Evolutionary conservation across 2,113 vertebrate genomes (phyloP).

Genomic region (Microcebus lehilahytsara): DNA sequence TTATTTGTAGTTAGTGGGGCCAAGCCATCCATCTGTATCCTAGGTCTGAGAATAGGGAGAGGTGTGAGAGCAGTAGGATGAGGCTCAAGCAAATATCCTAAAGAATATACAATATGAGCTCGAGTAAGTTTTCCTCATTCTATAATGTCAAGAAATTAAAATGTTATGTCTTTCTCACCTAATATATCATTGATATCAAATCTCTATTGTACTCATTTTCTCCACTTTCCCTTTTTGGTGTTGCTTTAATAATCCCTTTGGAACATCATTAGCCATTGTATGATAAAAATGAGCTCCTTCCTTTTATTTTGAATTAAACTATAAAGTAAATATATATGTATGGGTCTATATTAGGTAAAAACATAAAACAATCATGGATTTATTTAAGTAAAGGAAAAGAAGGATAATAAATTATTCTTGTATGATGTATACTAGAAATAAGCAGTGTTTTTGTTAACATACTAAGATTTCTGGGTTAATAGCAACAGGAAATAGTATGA

Average conservation of each 20-base stretch:
- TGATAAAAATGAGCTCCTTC: neutral
- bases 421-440: neutral
- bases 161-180: neutral
- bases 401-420: neutral
- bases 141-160: neutral
- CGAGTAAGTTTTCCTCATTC: neutral
- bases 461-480: neutral
- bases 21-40: neutral
- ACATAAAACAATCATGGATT: neutral
- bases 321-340: neutral
- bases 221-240: neutral
- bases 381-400: neutral
- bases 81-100: neutral
- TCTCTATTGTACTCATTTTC: neutral
- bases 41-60: neutral
- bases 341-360: neutral
- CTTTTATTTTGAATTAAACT: neutral
- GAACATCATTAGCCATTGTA: neutral
- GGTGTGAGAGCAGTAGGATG: neutral
- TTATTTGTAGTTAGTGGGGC: neutral
- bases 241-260: neutral
- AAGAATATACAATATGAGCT: neutral
- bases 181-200: neutral
- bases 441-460: neutral
- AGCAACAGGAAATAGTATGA: neutral